These are phyloP conservation scores for Neogale vison DNA, from an alignment of 2,113 vertebrate genomes.

Conservation along the genomic window DNA sequence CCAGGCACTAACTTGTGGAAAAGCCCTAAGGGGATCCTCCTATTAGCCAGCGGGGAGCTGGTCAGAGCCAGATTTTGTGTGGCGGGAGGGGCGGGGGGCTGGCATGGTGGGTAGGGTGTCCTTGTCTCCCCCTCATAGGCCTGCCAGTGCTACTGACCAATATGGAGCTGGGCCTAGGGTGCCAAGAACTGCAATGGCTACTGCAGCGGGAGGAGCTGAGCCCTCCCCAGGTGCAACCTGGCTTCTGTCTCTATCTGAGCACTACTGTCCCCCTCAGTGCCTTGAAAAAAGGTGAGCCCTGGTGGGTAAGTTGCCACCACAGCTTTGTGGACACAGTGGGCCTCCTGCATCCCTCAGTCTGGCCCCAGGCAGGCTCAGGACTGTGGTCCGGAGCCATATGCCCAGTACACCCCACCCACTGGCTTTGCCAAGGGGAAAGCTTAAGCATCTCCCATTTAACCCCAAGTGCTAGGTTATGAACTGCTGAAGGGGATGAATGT, in stretches of 20 bases:
- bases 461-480: constrained; percentile 84
- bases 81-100: not conserved
- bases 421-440: not conserved
- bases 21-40: not conserved
- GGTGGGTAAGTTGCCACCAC: not conserved
- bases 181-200: constrained; percentile 68
- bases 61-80: not conserved
- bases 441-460: constrained; percentile 31
- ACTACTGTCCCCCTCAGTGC: constrained; percentile 83
- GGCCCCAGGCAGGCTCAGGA: not conserved
- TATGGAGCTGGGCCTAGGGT: constrained; percentile 74
- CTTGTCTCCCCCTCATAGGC: constrained; percentile 78
- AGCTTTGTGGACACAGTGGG: not conserved
- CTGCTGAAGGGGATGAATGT: constrained; percentile 85
- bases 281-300: constrained; percentile 83
- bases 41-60: not conserved
- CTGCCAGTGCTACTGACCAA: constrained; percentile 85
- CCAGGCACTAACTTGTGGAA: not conserved
- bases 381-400: not conserved
- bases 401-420: too few relatives aligned
- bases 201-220: constrained; percentile 59
- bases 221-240: constrained; percentile 58
- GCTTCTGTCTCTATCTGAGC: constrained; percentile 87
- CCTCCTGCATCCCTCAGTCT: not conserved
- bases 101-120: not conserved